phyloP scores from a whole-genome alignment of 2,797 vertebrate genomes.

The Salmo trutta region DNA sequence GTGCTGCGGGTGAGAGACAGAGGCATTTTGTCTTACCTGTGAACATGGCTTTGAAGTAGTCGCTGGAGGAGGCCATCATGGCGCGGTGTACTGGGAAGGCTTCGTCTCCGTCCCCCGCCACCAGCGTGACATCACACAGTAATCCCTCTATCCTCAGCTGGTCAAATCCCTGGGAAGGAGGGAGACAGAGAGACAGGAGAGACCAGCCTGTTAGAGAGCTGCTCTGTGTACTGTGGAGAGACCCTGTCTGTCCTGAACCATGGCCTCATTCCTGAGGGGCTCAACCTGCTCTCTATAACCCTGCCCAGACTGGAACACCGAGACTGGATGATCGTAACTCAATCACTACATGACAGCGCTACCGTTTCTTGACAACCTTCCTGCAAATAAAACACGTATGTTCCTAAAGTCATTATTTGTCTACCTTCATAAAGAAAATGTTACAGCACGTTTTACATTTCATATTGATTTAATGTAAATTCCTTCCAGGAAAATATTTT shows the following conservation, averaged over 20 bases:
- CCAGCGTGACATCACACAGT: conserved; percentile 94
- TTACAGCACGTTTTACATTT: no score
- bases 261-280: not conserved
- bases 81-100: conserved; percentile 95
- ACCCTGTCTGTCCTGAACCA: not conserved
- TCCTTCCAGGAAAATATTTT: not conserved
- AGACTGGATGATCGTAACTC: not conserved
- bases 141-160: conserved; percentile 95
- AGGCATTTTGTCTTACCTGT: conserved; percentile 82
- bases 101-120: conserved; percentile 95
- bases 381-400: not conserved
- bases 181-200: not conserved
- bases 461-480: no score
- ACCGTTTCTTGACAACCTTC: not conserved
- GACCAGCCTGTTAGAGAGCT: not conserved
- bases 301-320: conserved; percentile 4
- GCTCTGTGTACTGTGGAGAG: not conserved
- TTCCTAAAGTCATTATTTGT: not conserved
- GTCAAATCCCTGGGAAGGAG: conserved; percentile 88
- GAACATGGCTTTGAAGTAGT: conserved; percentile 99
- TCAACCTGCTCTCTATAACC: not conserved
- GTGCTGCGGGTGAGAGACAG: no score
- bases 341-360: not conserved
- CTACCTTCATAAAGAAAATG: not conserved
- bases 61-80: conserved; percentile 99